Conservation (phyloP, 2,113 vertebrate species). For the Haemorhous mexicanus region DNA sequence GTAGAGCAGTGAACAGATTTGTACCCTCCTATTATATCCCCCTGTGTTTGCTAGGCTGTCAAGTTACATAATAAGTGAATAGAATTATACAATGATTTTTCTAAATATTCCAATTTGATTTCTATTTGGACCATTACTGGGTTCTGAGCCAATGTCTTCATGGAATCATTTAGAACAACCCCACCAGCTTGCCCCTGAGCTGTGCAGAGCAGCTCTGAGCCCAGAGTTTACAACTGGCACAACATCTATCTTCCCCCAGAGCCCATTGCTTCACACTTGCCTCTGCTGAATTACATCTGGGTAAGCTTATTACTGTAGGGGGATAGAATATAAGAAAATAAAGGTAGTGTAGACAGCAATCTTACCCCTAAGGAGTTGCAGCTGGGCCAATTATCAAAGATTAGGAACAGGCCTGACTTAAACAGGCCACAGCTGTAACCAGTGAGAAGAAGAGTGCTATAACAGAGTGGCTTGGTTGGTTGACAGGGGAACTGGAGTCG, state of each 20-base stretch:
- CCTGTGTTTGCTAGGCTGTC: not conserved
- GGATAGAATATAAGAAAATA: too few relatives aligned
- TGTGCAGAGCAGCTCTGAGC: not conserved
- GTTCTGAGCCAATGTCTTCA: not conserved
- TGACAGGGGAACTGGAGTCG: too few relatives aligned
- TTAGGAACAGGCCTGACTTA: too few relatives aligned
- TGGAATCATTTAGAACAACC: not conserved
- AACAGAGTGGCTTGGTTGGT: too few relatives aligned
- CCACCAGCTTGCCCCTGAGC: not conserved
- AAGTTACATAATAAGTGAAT: not conserved
- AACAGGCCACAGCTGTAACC: too few relatives aligned
- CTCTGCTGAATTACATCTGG: not conserved
- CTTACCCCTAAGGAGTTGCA: too few relatives aligned
- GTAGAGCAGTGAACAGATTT: not conserved
- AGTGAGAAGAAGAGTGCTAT: too few relatives aligned
- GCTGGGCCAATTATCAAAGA: too few relatives aligned
- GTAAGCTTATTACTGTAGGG: not conserved
- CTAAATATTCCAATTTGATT: not conserved
- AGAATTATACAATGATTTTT: not conserved
- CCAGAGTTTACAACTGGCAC: not conserved
- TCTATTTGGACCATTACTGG: not conserved
- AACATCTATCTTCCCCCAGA: rapidly evolving
- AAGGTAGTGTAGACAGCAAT: too few relatives aligned
- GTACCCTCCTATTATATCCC: not conserved
- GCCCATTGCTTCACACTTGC: not conserved